Conservation (phyloP, 2,888 invertebrate species). For the Brassicogethes aeneus region DNA sequence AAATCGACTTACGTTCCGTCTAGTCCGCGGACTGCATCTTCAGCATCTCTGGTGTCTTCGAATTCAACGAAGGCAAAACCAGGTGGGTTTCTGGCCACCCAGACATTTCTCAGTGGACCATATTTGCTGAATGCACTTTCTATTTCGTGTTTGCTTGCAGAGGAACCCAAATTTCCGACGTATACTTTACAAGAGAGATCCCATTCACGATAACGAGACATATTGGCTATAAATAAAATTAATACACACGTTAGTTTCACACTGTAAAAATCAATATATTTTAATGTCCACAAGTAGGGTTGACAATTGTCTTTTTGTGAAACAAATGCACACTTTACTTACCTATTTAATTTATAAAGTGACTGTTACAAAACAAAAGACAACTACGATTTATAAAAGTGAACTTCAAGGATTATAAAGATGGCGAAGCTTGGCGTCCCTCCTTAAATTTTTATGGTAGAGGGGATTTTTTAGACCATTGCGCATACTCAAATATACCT, state of each 20-base stretch:
- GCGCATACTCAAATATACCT: too few species aligned
- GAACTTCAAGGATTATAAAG: not conserved
- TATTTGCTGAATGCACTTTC: constrained; percentile 91
- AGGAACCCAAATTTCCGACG: constrained; percentile 88
- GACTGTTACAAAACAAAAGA: not conserved
- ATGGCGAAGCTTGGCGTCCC: constrained; percentile 1
- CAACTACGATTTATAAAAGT: not conserved
- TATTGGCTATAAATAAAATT: constrained; percentile 24
- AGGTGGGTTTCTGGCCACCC: constrained; percentile 96
- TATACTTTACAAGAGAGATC: constrained; percentile 87
- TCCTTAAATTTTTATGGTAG: too few species aligned
- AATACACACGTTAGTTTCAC: not conserved
- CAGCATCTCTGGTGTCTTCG: constrained; percentile 87
- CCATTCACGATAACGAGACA: constrained; percentile 75
- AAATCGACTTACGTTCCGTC: constrained; percentile 32
- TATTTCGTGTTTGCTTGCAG: constrained; percentile 85
- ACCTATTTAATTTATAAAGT: not conserved
- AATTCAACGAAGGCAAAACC: constrained; percentile 94
- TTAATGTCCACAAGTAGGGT: too few species aligned
- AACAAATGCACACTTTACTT: too few species aligned
- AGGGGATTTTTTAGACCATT: too few species aligned
- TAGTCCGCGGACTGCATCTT: constrained; percentile 68
- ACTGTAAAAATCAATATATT: too few species aligned
- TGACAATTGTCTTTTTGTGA: too few species aligned
- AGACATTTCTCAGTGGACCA: constrained; percentile 86